Base-by-base conservation (phyloP, 1,140 invertebrate species). In the Solen grandis region DNA sequence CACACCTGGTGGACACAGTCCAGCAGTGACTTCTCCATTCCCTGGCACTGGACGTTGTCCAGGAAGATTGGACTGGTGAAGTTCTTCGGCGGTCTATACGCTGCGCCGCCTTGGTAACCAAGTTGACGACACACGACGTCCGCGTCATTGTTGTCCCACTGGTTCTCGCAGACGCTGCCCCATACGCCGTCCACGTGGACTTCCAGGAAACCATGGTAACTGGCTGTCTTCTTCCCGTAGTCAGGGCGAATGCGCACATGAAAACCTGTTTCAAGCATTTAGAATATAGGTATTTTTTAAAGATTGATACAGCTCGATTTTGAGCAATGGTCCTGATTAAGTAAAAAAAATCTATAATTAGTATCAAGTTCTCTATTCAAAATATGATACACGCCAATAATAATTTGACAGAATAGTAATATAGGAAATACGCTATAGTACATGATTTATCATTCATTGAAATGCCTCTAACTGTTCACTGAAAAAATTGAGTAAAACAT, bases 81-180 rank as follows among this genome's bases (percentile, higher is more conserved):
- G 19, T 82, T 82, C 31, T 81, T 81, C 19, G 86, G 79, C 41
- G 87, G 88, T 33, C 82, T 63, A 50, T 85, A 86, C 5, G 73
- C 54, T 2, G 73, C 41, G 5, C 84, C 84, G 29, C 84, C 87
- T 69, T 74, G 66, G 10, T 82, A 89, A 2, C 84, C 80, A 14
- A 88, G 68, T 57, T 88, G 72, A 54, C 55, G 82, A 65, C 88
- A 89, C 31, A 81, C 79, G 1, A 89, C 81, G 22, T 66, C 66
- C 13, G 85, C 87, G n/a, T 55, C 75, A 16, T n/a, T 68, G 38
- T 74, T 57, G 25, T 74, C 75, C 68, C 84, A 86, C 13, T 70
- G 63, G 14, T 62, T 68, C 8, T 25, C 52, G 69, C 88, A 89
- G 0, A 89, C 82, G 3, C 69, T 66, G 4, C 88, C 87, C 86